Evolutionary conservation across 2,113 vertebrate genomes (phyloP).

Genomic region (Agapornis roseicollis): DNA sequence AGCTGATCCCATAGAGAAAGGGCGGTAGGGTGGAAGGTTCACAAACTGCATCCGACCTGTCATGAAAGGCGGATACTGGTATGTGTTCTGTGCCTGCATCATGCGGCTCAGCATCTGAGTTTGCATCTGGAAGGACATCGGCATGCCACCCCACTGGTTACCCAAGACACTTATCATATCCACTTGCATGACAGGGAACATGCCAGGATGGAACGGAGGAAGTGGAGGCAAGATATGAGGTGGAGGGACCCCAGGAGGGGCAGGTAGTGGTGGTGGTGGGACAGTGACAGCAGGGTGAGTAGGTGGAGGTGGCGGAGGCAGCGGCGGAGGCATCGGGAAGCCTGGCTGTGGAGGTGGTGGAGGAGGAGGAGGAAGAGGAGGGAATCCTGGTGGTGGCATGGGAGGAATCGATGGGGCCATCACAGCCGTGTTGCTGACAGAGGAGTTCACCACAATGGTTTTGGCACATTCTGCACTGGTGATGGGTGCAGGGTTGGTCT

Average conservation of each 20-base stretch:
- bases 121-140: conserved; percentile 99
- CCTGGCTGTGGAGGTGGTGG: conserved; percentile 70
- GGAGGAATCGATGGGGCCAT: conserved; percentile 79
- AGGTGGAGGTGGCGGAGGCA: conserved; percentile 75
- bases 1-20: conserved; percentile 77
- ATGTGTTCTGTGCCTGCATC: conserved; percentile 88
- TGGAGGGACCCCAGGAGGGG: conserved; percentile 74
- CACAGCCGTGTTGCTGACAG: conserved; percentile 78
- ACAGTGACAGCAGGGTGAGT: conserved; percentile 69
- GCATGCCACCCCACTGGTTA: conserved; percentile 91
- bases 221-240: conserved; percentile 85
- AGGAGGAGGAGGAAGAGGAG: conserved; percentile 76
- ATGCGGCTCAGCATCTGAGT: conserved; percentile 98
- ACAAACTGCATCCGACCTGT: conserved; percentile 82
- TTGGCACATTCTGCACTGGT: conserved; percentile 87
- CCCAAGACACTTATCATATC: conserved; percentile 90
- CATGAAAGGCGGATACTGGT: conserved; percentile 87
- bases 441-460: conserved; percentile 90
- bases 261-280: conserved; percentile 71
- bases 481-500: conserved; percentile 89
- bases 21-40: conserved; percentile 82
- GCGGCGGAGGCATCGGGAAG: conserved; percentile 77
- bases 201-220: conserved; percentile 81
- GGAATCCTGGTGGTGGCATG: conserved; percentile 84
- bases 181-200: conserved; percentile 91